phyloP scores from a whole-genome alignment of 2,797 vertebrate genomes.

The Protonibea diacanthus region DNA sequence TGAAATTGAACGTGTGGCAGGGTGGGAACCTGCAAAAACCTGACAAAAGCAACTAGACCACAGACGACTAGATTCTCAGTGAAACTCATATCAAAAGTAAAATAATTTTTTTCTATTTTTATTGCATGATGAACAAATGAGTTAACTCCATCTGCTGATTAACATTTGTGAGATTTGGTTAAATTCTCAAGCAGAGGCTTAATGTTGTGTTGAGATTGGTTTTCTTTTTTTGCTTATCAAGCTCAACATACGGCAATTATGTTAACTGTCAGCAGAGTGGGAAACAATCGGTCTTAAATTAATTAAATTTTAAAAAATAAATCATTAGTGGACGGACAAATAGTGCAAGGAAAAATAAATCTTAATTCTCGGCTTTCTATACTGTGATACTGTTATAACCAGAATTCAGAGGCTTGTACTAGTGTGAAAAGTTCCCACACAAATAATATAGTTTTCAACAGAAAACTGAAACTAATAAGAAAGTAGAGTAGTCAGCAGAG shows the following conservation, averaged over 20 bases:
- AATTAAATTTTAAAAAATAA: background rate
- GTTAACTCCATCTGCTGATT: slow-evolving; percentile 3
- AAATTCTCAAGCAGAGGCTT: too few relatives aligned
- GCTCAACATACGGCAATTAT: background rate
- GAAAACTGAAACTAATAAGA: background rate
- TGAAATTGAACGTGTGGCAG: slow-evolving; percentile 33
- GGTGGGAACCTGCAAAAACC: background rate
- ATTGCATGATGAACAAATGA: background rate
- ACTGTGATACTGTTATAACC: background rate
- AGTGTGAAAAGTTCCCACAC: background rate
- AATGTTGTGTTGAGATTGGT: background rate
- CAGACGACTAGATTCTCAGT: background rate
- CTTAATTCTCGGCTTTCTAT: background rate
- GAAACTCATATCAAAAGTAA: slow-evolving; percentile 3
- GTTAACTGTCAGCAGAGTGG: background rate
- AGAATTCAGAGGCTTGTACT: background rate
- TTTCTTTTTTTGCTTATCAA: background rate
- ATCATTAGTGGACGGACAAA: background rate
- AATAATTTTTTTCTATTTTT: slow-evolving; percentile 9
- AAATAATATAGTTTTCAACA: background rate
- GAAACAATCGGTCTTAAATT: background rate
- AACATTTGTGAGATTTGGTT: background rate
- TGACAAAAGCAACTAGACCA: slow-evolving; percentile 22
- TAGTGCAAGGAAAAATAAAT: background rate
- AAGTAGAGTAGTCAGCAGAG: too few relatives aligned